Percentiles rank a stretch among this genome's conserved stretches.
These are phyloP conservation scores for Tipula confusa DNA, from an alignment of 2,888 invertebrate genomes.

Conservation along the genomic window DNA sequence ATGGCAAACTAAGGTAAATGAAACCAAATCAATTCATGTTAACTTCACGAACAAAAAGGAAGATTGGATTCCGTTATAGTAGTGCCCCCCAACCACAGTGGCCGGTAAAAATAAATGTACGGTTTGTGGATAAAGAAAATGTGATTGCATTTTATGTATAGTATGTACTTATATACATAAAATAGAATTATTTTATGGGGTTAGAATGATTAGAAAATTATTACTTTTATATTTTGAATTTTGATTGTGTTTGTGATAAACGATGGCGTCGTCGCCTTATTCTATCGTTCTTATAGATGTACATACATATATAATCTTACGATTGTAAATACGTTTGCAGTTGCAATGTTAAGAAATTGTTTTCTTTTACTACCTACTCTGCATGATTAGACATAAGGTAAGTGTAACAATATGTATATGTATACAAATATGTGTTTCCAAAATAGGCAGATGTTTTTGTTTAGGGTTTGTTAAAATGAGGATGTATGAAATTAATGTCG, in stretches of 20 bases:
- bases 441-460: neutral
- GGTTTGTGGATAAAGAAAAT: neutral
- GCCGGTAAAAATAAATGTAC: no score
- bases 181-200: slow-evolving; percentile 3
- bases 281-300: neutral
- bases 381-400: neutral
- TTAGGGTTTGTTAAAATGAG: neutral
- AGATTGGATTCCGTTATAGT: no score
- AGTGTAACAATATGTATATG: neutral
- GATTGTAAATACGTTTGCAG: neutral
- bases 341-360: neutral
- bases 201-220: slow-evolving; percentile 25
- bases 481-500: neutral
- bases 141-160: neutral
- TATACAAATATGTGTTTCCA: neutral
- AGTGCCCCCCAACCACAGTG: no score
- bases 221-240: neutral
- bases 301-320: neutral
- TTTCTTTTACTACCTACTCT: neutral
- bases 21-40: no score
- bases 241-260: slow-evolving; percentile 25
- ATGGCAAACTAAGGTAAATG: no score
- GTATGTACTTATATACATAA: neutral
- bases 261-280: neutral
- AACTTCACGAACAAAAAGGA: no score